Conservation (phyloP, 2,113 vertebrate genomes). For the Hemiprocne comata region DNA sequence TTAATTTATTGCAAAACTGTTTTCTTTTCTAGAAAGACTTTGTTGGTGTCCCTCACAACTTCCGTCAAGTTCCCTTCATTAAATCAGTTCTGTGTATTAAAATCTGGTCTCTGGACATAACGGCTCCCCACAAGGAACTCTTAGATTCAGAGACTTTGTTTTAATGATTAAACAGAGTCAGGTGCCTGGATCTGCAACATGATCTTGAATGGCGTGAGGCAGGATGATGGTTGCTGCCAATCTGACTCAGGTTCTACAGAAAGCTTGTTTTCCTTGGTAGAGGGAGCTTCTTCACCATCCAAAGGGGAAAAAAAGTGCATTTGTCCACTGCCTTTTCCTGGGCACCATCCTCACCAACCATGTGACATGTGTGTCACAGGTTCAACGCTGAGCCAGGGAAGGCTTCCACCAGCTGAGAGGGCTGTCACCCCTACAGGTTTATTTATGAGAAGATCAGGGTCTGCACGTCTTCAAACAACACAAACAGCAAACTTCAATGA, state of each 20-base stretch:
- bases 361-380: background rate
- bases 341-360: background rate
- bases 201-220: accelerated
- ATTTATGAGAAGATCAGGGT: background rate
- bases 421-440: no score
- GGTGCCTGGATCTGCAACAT: background rate
- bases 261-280: background rate
- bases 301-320: background rate
- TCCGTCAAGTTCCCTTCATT: background rate
- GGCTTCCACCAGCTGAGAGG: background rate
- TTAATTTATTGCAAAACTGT: background rate
- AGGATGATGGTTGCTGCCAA: background rate
- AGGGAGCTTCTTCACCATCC: background rate
- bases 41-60: background rate
- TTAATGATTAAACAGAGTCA: background rate
- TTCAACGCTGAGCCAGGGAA: background rate
- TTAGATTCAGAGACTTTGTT: background rate
- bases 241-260: background rate
- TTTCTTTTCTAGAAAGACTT: background rate
- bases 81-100: background rate
- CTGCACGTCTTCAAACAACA: background rate
- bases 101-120: background rate
- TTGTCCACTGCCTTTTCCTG: background rate
- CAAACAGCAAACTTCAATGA: background rate
- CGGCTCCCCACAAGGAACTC: background rate